Evolutionary conservation across 2,113 vertebrate species (phyloP).

Genomic region (Trogon melanurus): DNA sequence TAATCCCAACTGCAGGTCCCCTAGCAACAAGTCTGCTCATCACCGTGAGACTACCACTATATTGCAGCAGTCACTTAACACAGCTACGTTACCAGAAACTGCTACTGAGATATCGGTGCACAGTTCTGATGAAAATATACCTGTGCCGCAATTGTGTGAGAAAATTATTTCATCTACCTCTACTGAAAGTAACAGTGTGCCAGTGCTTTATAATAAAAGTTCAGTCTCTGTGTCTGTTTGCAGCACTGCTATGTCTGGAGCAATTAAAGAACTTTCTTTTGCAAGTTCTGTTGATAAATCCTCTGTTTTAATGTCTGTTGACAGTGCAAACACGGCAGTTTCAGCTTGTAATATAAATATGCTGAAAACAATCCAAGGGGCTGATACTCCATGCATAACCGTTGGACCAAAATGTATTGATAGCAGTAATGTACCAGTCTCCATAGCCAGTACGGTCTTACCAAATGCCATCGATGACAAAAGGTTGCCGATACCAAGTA

Average conservation of each 20-base stretch:
- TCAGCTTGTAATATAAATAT: slow-evolving; percentile 78
- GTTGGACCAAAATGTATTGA: slow-evolving; percentile 82
- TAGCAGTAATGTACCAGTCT: slow-evolving; percentile 55
- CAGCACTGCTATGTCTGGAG: slow-evolving; percentile 78
- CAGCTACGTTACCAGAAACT: slow-evolving; percentile 74
- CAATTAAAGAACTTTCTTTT: slow-evolving; percentile 81
- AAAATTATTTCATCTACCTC: slow-evolving; percentile 85
- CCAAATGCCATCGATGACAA: slow-evolving; percentile 69
- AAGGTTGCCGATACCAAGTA: slow-evolving; percentile 68
- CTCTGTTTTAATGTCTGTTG: slow-evolving; percentile 83
- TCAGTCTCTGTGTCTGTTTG: slow-evolving; percentile 76
- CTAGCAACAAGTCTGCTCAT: slow-evolving; percentile 78
- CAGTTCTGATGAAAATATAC: slow-evolving; percentile 76
- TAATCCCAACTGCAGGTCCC: slow-evolving; percentile 86
- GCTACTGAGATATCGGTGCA: slow-evolving; percentile 75
- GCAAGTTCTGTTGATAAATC: slow-evolving; percentile 80
- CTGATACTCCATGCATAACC: slow-evolving; percentile 76
- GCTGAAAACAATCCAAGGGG: slow-evolving; percentile 78
- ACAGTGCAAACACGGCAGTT: slow-evolving; percentile 75
- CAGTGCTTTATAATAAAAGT: slow-evolving; percentile 81
- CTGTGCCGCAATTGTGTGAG: slow-evolving; percentile 78
- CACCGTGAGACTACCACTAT: slow-evolving; percentile 73
- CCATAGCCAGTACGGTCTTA: slow-evolving; percentile 54
- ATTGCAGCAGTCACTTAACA: slow-evolving; percentile 73
- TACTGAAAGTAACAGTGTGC: slow-evolving; percentile 80